Evolutionary conservation across 2,113 vertebrate species (phyloP), one percentile per base, ranked within the genome.

Genomic region (Phycodurus eques): DNA sequence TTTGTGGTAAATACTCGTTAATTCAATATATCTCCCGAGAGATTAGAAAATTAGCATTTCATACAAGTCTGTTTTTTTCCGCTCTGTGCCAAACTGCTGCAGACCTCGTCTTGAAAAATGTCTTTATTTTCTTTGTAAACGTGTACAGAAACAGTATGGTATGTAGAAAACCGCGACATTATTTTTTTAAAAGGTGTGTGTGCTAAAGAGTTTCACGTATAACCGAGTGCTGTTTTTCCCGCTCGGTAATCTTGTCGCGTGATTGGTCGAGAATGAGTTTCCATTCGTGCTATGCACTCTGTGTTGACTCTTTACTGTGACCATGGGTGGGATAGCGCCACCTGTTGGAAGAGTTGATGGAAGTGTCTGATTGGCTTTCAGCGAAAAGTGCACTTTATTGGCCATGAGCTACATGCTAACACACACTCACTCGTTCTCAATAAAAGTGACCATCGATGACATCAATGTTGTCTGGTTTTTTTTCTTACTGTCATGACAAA

Each of bases 331-430:
- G 17, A 54, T 33, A 39, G 56, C 22, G 22, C 68, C 56, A n/a
- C 44, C 27, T 8, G 39, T n/a, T 70, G 33, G 68, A 19, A 9
- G 47, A 71, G 35, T n/a, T 68, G 15, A 47, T 69, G 22, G 46
- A 59, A 47, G 70, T 75, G 49, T 82, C 74, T 17, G 2, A 67
- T 49, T 67, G 76, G 70, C 54, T 74, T 82, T 85, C 60, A 88
- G 82, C 80, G 88, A 83, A 85, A 91, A 88, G 87, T 88, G 90
- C 89, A 91, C 89, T 92, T 92, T 91, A 88, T 70, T 87, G 81
- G 75, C 8, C 74, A 73, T n/a, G 66, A 84, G 83, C 71, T 80
- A 80, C 83, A 83, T 68, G 80, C 71, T 72, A 74, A 83, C 70
- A n/a, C n/a, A 76, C 68, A 53, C 67, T 81, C 66, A 70, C 81